Conservation (phyloP, 1,140 invertebrate genomes). For the Drosophila truncata region DNA sequence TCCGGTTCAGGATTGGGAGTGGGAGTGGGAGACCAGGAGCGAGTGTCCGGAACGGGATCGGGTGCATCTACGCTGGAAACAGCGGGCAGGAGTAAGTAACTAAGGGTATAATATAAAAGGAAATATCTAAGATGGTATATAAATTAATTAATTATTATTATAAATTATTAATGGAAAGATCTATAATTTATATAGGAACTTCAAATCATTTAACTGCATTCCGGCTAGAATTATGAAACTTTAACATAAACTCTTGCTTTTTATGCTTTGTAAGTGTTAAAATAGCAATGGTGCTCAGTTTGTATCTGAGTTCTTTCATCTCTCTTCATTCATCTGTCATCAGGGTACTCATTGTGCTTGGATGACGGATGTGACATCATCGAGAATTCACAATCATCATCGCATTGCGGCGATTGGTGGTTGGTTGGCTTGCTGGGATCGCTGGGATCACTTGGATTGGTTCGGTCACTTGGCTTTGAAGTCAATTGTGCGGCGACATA, state of each 20-base stretch:
- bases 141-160: no score
- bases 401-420: not conserved
- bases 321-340: conserved; percentile 14
- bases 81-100: conserved; percentile 73
- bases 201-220: not conserved
- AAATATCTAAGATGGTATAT: no score
- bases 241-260: not conserved
- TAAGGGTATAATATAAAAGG: not conserved
- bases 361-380: conserved; percentile 76
- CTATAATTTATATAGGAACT: not conserved
- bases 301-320: conserved; percentile 1
- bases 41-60: conserved; percentile 11
- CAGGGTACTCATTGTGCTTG: conserved; percentile 4
- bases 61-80: conserved; percentile 48
- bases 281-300: not conserved
- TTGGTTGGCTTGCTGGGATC: not conserved
- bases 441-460: not conserved
- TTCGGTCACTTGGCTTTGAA: conserved; percentile 56
- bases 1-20: not conserved
- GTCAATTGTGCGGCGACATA: conserved; percentile 57
- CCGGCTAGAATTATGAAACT: not conserved
- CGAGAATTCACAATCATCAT: conserved; percentile 45
- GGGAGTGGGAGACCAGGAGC: conserved; percentile 12
- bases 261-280: no score
- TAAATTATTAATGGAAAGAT: no score